Evolutionary conservation across 1,140 invertebrate genomes (phyloP), one percentile per base, ranked within the genome.

Genomic region (Lepeophtheirus salmonis): DNA sequence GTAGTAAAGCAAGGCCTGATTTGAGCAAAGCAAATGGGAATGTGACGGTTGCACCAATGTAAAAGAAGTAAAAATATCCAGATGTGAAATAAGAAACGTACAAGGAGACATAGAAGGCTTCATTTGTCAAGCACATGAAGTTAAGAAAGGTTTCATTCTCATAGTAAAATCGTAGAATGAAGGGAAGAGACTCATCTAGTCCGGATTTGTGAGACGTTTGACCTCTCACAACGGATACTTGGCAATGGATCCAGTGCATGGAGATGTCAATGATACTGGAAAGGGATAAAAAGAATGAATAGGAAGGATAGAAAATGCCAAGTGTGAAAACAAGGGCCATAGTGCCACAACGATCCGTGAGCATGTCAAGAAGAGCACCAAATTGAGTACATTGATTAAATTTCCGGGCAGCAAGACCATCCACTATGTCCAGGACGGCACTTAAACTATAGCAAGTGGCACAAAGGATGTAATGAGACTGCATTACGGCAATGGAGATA

Each of bases 211-310:
- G 55, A 21, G 20, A 23, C 1, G 55, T 30, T 57, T 70, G 66
- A 14, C 53, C 58, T 72, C 74, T 66, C 6, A 58, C 57, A 3
- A 57, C 25, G 20, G 17, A 54, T 81, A 86, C 83, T 68, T 96
- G 89, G 60, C 96, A 76, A 70, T 91, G 96, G 61, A 99, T 79
- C 96, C 96, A 99, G 69, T 99, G 96, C 66, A 92, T 94, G 49
- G 88, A 82, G 63, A 99, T 89, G 70, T 99, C 96, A 65, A 98
- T 86, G 21, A 80, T 79, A 77, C 92, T 89, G 58, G 84, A 89
- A 41, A 97, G 67, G 75, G 97, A 89, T 70, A 98, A 91, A 74
- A 86, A 84, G 71, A 98, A 89, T 73, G 88, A 88, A 67, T 89
- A 94, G 12, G 78, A 70, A 1, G 92, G 94, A 75, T 98, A 99